Base-by-base conservation (phyloP, 2,888 invertebrate species). In the Lithophane leautieri region DNA sequence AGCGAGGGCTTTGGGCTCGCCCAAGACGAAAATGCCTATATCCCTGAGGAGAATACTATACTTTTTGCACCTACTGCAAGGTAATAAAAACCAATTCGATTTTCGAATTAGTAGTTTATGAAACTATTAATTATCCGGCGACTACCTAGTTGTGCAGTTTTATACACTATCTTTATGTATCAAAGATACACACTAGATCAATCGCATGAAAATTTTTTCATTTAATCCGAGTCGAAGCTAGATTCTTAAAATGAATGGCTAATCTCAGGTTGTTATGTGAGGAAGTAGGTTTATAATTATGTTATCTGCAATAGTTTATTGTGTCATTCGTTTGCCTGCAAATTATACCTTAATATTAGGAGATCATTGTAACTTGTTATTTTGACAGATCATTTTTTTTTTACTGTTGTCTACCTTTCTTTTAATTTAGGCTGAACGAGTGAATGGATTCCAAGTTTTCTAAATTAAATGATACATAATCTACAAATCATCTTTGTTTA, bases 271-370 rank as follows among this genome's bases (percentile, higher is more conserved):
- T 52, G 7, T 74, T 68, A 75, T 54, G 4, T 47, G 28, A 56
- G 44, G n/a, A 63, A 52, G 19, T 47, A 47, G 11, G 19, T 34
- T n/a, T n/a, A 25, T 62, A 40, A 54, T 62, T 54, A 71, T 63
- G 25, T 50, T 56, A 34, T n/a, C 25, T 40, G 80, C 63, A 66
- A 78, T 40, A 47, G 14, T 66, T 61, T 56, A 67, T 47, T 68
- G 52, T 68, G 58, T 42, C 63, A 75, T n/a, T 74, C 9, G 34
- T 52, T 56, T 61, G 34, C 54, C 16, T 62, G 34, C 42, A 34
- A 34, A 61, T 44, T 44, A 78, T 25, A 14, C 4, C n/a, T n/a
- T n/a, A n/a, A n/a, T n/a, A n/a, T 52, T 58, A 78, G 50, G 19
- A 61, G 28, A 61, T 54, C 14, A 34, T 19, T 80, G n/a, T 40